Evolutionary conservation across 1,140 invertebrate species (phyloP).

Genomic region (Diuraphis noxia): DNA sequence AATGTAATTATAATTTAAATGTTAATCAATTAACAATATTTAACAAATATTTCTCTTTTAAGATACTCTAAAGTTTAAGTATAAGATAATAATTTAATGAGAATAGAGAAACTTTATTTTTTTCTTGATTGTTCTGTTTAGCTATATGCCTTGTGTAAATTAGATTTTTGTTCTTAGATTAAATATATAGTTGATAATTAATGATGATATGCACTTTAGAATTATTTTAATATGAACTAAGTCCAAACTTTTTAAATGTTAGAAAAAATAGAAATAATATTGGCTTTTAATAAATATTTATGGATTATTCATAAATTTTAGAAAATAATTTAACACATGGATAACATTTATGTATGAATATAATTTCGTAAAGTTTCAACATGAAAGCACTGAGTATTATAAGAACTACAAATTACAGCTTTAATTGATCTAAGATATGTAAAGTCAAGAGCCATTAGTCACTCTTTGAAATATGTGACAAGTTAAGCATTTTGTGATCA

Average conservation of each 20-base stretch:
- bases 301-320: not conserved
- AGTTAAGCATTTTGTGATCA: slow-evolving; percentile 21
- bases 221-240: not conserved
- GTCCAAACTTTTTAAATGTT: not conserved
- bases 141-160: not conserved
- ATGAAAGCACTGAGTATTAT: not conserved
- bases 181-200: not conserved
- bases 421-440: slow-evolving; percentile 50
- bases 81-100: not conserved
- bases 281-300: not conserved
- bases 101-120: not conserved
- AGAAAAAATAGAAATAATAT: slow-evolving; percentile 12
- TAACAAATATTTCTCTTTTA: not conserved
- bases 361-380: slow-evolving; percentile 22
- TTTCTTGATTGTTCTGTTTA: not conserved
- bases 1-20: not conserved
- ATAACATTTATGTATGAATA: slow-evolving; percentile 6
- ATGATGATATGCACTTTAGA: not conserved
- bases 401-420: not conserved
- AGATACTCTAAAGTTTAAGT: not conserved
- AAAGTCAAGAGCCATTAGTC: not conserved
- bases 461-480: slow-evolving; percentile 22
- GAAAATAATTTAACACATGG: not conserved
- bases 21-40: not conserved
- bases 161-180: not conserved